Evolutionary conservation across 2,888 invertebrate species (phyloP), one percentile per base, ranked within the genome.

Genomic region (Perdita meconis): DNA sequence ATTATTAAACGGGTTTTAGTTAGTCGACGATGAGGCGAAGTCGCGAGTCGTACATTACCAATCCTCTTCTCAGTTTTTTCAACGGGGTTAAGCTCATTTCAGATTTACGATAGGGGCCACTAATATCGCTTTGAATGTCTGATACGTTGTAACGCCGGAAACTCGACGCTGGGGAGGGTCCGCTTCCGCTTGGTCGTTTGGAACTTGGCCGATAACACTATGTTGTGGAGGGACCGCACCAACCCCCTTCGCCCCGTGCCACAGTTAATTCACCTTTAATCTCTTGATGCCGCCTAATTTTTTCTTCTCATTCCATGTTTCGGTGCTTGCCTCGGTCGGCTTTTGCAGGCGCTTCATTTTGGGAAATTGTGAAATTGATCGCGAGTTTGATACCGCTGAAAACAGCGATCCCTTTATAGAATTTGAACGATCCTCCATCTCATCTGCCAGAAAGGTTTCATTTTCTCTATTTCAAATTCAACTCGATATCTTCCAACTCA

Each of bases 121-220:
- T 81, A 83, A 83, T 81, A 76, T 70, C 78, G 56, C 81, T 76
- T 71, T 78, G 83, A 83, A 81, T 78, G 81, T 68, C 75, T 71
- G 81, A 83, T 83, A 83, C 73, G 75, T 81, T 60, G 72, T 70
- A 71, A 76, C 76, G 75, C 68, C 68, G 72, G 78, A 73, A 80
- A 76, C 78, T 60, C 71, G 26, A 53, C 64, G 57, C 69, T 68
- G 40, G 47, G 22, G 71, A 56, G 68, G 63, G 57, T 22, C 36
- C 64, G 59, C 53, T 81, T 82, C 63, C 73, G 78, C 51, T 50
- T 36, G 50, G 70, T 65, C 75, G 71, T 74, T 79, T 63, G 44
- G 66, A 69, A 79, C 56, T 82, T 79, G 36, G 38, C 76, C 60
- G 82, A 80, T 82, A 82, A 74, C 82, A 61, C 69, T 70, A 65